Conservation (phyloP, 2,797 vertebrate species). For the Melanogrammus aeglefinus region DNA sequence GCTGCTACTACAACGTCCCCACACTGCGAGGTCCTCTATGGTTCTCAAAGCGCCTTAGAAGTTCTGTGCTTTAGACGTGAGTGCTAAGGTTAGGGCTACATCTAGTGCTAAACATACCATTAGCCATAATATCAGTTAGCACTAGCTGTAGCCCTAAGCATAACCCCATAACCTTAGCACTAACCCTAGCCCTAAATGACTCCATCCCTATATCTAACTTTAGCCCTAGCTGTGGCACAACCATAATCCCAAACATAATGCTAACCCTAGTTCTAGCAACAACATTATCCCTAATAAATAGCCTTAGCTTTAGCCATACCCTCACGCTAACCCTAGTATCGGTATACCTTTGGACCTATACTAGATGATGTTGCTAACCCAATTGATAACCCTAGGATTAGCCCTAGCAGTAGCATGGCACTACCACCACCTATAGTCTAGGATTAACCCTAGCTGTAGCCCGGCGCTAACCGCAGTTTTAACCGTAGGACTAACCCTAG, state of each 20-base stretch:
- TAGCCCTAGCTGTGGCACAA: too few relatives aligned
- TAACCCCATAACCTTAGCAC: too few relatives aligned
- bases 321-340: background rate
- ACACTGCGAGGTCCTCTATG: background rate
- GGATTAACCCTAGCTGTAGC: background rate
- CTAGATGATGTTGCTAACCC: background rate
- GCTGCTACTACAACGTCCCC: conserved; percentile 29
- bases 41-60: conserved; percentile 1
- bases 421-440: background rate
- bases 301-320: background rate
- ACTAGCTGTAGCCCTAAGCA: too few relatives aligned
- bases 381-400: background rate
- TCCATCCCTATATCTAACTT: too few relatives aligned
- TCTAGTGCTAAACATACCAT: too few relatives aligned
- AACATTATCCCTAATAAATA: background rate
- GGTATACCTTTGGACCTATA: background rate
- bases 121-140: too few relatives aligned
- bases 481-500: background rate
- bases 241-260: too few relatives aligned
- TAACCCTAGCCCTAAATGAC: too few relatives aligned
- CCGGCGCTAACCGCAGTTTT: background rate
- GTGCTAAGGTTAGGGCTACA: too few relatives aligned
- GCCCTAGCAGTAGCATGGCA: background rate
- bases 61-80: conserved; percentile 49
- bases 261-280: background rate